Conservation (phyloP, 2,797 vertebrate species). For the Channallabes apus region DNA sequence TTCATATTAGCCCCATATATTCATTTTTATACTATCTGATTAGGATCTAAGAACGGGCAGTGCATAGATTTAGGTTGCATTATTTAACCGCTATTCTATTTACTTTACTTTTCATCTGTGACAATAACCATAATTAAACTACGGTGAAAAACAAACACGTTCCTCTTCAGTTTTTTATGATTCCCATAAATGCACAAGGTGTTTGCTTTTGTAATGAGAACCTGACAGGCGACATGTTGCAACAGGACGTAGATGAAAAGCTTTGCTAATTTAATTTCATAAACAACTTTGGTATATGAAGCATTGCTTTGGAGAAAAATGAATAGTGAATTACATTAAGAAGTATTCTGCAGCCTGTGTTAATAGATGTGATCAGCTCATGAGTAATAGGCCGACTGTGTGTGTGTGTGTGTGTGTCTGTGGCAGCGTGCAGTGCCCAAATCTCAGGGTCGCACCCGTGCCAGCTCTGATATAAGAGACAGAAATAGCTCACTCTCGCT, state of each 20-base stretch:
- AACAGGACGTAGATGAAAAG: background rate
- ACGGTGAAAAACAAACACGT: background rate
- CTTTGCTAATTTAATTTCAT: background rate
- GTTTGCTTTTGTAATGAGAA: background rate
- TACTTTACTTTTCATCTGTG: background rate
- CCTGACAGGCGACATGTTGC: background rate
- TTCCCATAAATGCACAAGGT: background rate
- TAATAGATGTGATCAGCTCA: background rate
- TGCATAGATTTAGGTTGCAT: background rate
- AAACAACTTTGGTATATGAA: background rate
- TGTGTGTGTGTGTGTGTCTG: constrained; percentile 3
- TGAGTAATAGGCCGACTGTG: constrained; percentile 1
- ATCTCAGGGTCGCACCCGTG: constrained; percentile 50
- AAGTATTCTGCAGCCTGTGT: background rate
- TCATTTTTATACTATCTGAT: background rate
- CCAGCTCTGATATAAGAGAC: constrained; percentile 55
- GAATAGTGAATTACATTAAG: constrained; percentile 5
- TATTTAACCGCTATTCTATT: background rate
- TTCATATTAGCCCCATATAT: background rate
- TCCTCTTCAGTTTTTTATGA: background rate
- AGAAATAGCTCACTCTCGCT: constrained; percentile 58
- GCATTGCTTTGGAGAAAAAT: background rate
- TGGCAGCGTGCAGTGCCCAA: constrained; percentile 41
- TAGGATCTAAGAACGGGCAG: background rate
- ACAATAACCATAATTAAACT: background rate